Conservation (phyloP, 2,797 vertebrate genomes). For the Paedocypris micromegethes region DNA sequence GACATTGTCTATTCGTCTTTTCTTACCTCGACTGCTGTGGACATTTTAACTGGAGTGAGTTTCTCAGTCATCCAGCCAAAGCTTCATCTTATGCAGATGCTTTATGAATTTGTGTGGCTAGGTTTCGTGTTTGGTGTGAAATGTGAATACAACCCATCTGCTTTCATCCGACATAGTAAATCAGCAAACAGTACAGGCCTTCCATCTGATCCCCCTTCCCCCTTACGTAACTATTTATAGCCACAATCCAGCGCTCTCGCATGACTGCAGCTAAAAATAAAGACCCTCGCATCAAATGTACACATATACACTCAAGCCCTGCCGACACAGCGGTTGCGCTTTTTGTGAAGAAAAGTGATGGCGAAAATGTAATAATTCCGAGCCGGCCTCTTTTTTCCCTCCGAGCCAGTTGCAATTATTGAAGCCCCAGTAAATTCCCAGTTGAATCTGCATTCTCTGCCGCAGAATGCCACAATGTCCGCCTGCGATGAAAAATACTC, state of each 20-base stretch:
- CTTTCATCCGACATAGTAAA: constrained; percentile 9
- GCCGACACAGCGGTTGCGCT: constrained; percentile 6
- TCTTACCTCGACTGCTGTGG: constrained; percentile 82
- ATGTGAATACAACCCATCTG: constrained; percentile 18
- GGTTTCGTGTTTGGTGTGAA: background rate
- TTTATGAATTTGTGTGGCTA: constrained; percentile 1
- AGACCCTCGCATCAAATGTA: constrained; percentile 33
- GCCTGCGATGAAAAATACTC: constrained; percentile 6
- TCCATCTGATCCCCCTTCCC: background rate
- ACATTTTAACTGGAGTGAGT: constrained; percentile 88
- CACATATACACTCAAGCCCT: constrained; percentile 11
- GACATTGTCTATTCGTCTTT: constrained; percentile 89
- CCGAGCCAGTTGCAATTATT: background rate
- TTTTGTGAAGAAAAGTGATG: background rate
- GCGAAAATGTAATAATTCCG: background rate
- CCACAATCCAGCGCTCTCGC: constrained; percentile 36
- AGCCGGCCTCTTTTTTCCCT: background rate
- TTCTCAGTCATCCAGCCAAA: background rate
- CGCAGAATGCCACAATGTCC: background rate
- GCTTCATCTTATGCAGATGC: background rate
- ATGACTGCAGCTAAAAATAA: constrained; percentile 63
- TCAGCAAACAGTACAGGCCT: constrained; percentile 16
- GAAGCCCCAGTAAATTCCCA: constrained; percentile 12
- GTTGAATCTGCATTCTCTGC: background rate
- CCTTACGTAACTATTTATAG: constrained; percentile 68